Evolutionary conservation across 2,888 invertebrate genomes (phyloP).

Genomic region (Galerucella pusilla): DNA sequence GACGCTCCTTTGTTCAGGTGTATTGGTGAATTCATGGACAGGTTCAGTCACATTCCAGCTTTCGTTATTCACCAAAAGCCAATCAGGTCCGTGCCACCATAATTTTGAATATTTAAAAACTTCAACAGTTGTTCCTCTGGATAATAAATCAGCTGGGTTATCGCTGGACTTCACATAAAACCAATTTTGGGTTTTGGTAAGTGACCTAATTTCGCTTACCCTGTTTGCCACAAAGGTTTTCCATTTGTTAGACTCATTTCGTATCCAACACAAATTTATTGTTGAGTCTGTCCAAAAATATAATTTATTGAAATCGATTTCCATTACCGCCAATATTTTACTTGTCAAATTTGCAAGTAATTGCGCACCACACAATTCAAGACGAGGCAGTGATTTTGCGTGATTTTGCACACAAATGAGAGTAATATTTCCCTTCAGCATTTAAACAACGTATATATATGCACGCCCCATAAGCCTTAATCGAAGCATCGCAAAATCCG

Average conservation of each 20-base stretch:
- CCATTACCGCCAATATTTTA: not conserved
- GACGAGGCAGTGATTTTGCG: too few relatives aligned
- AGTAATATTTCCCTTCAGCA: too few relatives aligned
- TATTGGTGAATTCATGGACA: too few relatives aligned
- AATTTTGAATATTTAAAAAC: too few relatives aligned
- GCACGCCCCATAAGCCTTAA: too few relatives aligned
- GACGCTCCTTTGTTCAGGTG: too few relatives aligned
- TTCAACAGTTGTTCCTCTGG: not conserved
- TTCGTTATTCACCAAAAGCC: not conserved
- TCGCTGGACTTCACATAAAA: not conserved
- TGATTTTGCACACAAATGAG: too few relatives aligned
- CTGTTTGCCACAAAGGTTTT: constrained; percentile 2
- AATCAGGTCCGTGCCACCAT: too few relatives aligned
- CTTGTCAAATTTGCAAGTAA: too few relatives aligned
- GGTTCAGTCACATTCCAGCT: not conserved
- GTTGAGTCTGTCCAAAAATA: constrained; percentile 4
- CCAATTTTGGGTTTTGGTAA: not conserved
- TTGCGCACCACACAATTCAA: too few relatives aligned
- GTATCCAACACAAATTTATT: not conserved
- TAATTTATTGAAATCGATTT: not conserved
- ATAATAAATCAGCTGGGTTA: not conserved
- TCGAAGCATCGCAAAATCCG: too few relatives aligned
- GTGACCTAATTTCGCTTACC: not conserved
- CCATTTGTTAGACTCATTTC: not conserved
- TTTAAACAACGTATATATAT: too few relatives aligned